phyloP scores from a whole-genome alignment of 2,888 invertebrate genomes.

The Malachius bipustulatus region DNA sequence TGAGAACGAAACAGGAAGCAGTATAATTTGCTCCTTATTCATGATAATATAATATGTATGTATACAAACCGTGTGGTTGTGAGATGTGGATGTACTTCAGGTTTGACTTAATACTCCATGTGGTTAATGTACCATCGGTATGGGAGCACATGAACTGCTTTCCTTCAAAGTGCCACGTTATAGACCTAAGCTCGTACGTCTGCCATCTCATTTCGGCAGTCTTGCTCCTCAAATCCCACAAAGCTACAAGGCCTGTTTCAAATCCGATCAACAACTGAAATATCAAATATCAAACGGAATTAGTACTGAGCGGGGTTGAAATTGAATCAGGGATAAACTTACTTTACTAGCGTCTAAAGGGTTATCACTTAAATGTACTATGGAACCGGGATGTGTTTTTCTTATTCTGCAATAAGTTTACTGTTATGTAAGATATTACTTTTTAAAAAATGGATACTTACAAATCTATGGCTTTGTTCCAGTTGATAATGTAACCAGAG shows the following conservation, averaged over 20 bases:
- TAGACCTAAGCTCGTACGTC: constrained; percentile 68
- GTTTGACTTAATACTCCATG: constrained; percentile 75
- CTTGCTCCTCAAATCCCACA: constrained; percentile 90
- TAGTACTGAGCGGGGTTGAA: no score
- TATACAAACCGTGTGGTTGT: constrained; percentile 77
- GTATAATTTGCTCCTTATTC: no score
- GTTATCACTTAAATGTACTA: constrained; percentile 93
- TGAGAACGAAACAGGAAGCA: no score
- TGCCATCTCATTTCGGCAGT: constrained; percentile 76
- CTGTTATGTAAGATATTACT: no score
- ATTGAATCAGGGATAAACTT: no score
- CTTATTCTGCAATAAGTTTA: constrained; percentile 71
- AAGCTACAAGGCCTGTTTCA: constrained; percentile 85
- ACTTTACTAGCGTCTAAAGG: constrained; percentile 95
- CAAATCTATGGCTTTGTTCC: constrained; percentile 99
- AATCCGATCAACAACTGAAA: constrained; percentile 87
- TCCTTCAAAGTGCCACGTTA: constrained; percentile 96
- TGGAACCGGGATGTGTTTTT: constrained; percentile 92
- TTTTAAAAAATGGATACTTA: constrained; percentile 51
- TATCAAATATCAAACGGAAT: constrained; percentile 5
- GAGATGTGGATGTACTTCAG: constrained; percentile 69
- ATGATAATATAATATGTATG: constrained; percentile 2
- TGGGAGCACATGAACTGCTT: constrained; percentile 95
- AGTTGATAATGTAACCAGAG: constrained; percentile 98
- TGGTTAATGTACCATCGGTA: constrained; percentile 88